Evolutionary conservation across 2,888 invertebrate genomes (phyloP), one percentile per base, ranked within the genome.

Genomic region (Eupsilia transversa): DNA sequence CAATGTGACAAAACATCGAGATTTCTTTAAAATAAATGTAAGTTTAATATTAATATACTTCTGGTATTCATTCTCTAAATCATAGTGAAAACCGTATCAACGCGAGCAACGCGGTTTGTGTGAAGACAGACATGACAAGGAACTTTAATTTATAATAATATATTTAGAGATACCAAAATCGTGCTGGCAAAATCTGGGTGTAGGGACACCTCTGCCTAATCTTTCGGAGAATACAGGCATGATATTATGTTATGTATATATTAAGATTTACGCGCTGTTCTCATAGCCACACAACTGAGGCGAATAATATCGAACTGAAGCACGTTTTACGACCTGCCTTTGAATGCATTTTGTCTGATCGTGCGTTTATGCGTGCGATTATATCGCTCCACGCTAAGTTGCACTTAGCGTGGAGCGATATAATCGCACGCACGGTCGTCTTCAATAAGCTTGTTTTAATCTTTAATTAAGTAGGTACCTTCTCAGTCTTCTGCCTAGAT

Each of bases 311-410:
- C 27, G 12, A 35, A 49, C 60, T 72, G 71, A 69, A 64, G 56
- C 59, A 72, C 71, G 41, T 70, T 83, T 76, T 66, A 70, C 76
- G 59, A 76, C 23, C 43, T 69, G 20, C 17, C 30, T 59, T 64
- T 33, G 68, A 59, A 69, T 73, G 49, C 52, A 38, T 79, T 68
- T 71, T 57, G 35, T 35, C 60, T 65, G 70, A 69, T 56, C 72
- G 27, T 65, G n/a, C 7, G 54, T 61, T 52, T 49, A n/a, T 65
- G n/a, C 7, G 54, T 61, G 46, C 49, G 43, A 72, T 66, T 66
- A 52, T 17, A 23, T 46, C n/a, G 2, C 10, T 54, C 12, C 10
- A 64, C 27, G 27, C 17, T 38, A 1, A 57, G 14, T 49, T n/a
- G n/a, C n/a, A n/a, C n/a, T n/a, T n/a, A n/a, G n/a, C n/a, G n/a